Base-by-base conservation (phyloP, 1,140 invertebrate species). In the Trichonephila clavata region DNA sequence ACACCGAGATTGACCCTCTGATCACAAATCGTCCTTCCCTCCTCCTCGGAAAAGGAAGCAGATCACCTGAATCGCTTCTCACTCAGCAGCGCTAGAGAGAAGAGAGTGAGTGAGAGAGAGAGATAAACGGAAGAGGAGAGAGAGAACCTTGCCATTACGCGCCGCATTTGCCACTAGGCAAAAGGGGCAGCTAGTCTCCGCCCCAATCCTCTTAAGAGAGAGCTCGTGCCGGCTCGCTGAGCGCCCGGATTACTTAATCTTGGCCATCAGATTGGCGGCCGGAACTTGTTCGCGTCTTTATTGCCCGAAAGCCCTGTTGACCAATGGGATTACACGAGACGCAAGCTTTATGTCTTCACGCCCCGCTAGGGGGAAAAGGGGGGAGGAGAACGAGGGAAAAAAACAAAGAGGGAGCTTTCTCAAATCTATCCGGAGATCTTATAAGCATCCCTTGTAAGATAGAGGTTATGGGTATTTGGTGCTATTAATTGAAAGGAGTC, bases 251-350 rank as follows among this genome's bases (percentile, higher is more conserved):
- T 94, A 94, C 88, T 94, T 90, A 94, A 90, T 90, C 88, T 90
- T 90, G 80, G 81, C 81, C 87, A 90, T 94, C 87, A 84, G 93
- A 90, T 90, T 86, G 87, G 88, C 93, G 88, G 87, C 88, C 93
- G 88, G 87, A 94, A 94, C 88, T 90, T 90, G 93, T 90, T 90
- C 88, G 93, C 88, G 88, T 94, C 87, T 94, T 90, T 94, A 90
- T 90, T 84, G 83, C 88, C 83, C 77, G 63, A 94, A 94, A 94
- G 87, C 88, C 88, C 87, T 94, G 87, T 94, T 90, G 88, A 90
- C 88, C 88, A 90, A 90, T 90, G 93, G 88, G 88, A 90, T 90
- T 94, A 94, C 88, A 90, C 63, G 87, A 94, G 88, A 94, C 92
- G 84, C 86, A 65, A 68, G 92, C 77, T 89, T 93, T 83, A 89